Evolutionary conservation across 2,797 vertebrate species (phyloP), one percentile per base, ranked within the genome.

Genomic region (Betta splendens): DNA sequence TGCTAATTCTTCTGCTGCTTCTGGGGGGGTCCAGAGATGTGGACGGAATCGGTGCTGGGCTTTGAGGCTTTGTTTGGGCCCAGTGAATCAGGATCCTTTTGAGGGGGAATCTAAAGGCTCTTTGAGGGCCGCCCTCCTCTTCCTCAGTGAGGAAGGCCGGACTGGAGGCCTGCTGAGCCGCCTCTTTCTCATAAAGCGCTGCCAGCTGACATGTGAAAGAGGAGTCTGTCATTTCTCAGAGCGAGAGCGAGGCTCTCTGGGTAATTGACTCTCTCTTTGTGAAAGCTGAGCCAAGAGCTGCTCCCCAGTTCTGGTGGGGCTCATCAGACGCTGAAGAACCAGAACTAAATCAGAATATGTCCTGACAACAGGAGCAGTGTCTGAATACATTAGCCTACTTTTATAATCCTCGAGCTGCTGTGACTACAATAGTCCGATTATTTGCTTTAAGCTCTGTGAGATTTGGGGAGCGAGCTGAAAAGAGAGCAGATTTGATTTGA

Each of bases 11-110:
- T 82, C 72, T 69, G 86, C n/a, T n/a, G n/a, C n/a, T 90, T 89
- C 79, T 88, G 78, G 63, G 9, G 21, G 33, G 72, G 65, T 77
- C 75, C 75, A 72, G 43, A 72, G 76, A 82, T 51, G 64, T 79
- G 74, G 87, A 57, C 82, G 86, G 81, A 80, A 76, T 87, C 82
- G 83, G 85, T 82, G 84, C 85, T 75, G 1, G 59, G 75, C 85
- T 86, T 86, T 67, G 69, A 83, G 78, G 73, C 83, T 91, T 91
- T 90, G 89, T 92, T 81, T 84, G 69, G 79, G 75, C 33, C 84
- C 88, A 91, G 75, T 90, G 91, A 91, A 90, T 91, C 85, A 79
- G 85, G 76, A 80, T 90, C 87, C 87, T 86, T 89, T 87, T 86
- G 86, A 88, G 80, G 56, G 75, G 49, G 26, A 59, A 51, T 85